A percentile compares a stretch with the other conserved stretches of the same genome.
Conservation (phyloP, 2,113 vertebrate species). For the Acanthisitta chloris region DNA sequence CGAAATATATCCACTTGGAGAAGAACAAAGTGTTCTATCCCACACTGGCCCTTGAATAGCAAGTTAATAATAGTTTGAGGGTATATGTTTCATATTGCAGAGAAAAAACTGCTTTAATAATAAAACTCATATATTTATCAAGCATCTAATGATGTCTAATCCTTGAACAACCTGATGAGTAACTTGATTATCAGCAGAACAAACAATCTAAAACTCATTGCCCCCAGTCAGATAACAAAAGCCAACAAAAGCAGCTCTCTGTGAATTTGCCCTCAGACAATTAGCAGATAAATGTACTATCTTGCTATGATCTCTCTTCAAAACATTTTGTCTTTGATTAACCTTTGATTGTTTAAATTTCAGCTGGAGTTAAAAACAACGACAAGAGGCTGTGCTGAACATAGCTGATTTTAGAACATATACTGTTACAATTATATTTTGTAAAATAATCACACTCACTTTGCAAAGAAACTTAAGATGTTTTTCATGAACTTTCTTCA, state of each 20-base stretch:
- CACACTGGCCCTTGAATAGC: neutral
- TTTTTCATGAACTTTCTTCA: neutral
- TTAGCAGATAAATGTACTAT: slow-evolving; percentile 52
- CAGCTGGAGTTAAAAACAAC: neutral
- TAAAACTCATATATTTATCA: neutral
- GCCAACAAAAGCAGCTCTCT: slow-evolving; percentile 19
- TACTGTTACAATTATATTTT: neutral
- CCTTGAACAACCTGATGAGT: slow-evolving; percentile 31
- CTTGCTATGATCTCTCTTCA: slow-evolving; percentile 3
- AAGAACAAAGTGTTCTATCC: neutral
- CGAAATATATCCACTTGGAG: neutral
- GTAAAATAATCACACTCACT: neutral
- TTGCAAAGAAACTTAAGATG: neutral
- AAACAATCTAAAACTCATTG: slow-evolving; percentile 44
- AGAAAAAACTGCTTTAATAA: neutral
- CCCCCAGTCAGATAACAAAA: slow-evolving; percentile 20
- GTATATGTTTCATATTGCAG: neutral
- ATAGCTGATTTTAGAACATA: neutral
- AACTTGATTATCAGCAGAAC: slow-evolving; percentile 40
- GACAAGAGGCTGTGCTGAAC: neutral
- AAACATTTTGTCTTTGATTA: slow-evolving; percentile 50
- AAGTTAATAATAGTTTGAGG: neutral
- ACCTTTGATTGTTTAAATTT: slow-evolving; percentile 61
- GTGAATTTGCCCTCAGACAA: slow-evolving; percentile 30
- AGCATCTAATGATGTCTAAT: slow-evolving; percentile 18